phyloP scores from a whole-genome alignment of 1,140 invertebrate species.

The Planococcus citri region DNA sequence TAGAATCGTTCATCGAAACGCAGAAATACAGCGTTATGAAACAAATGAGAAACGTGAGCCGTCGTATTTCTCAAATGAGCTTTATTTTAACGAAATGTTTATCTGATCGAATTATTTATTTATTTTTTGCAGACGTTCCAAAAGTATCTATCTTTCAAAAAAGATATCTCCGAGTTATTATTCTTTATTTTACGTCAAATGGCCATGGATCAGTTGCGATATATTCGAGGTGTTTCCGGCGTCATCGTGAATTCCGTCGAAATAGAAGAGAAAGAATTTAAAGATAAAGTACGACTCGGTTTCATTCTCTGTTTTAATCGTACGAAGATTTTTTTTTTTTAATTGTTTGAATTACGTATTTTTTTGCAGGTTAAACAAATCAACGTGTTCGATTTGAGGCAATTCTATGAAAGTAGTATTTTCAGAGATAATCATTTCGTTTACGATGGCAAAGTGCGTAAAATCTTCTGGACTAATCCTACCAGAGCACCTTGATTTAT shows the following conservation, averaged over 20 bases:
- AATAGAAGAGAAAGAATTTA: constrained; percentile 80
- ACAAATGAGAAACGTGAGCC: constrained; percentile 73
- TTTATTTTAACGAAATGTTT: not conserved
- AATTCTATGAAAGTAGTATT: constrained; percentile 84
- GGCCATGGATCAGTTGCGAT: constrained; percentile 78
- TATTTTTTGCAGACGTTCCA: constrained; percentile 64
- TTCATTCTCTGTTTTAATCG: not conserved
- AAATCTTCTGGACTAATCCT: constrained; percentile 66
- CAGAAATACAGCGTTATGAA: constrained; percentile 98
- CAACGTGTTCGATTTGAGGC: constrained; percentile 74
- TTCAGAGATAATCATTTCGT: constrained; percentile 83
- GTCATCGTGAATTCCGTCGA: constrained; percentile 62
- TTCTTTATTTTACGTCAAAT: constrained; percentile 92
- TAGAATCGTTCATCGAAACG: constrained; percentile 96
- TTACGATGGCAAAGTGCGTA: constrained; percentile 69
- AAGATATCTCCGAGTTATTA: constrained; percentile 90
- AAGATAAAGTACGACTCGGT: constrained; percentile 56
- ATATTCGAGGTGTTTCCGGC: constrained; percentile 68
- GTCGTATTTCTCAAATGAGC: not conserved
- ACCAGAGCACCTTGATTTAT: not conserved
- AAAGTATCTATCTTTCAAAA: constrained; percentile 83
- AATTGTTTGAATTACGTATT: not conserved
- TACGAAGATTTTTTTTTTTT: not conserved
- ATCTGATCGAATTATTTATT: not conserved
- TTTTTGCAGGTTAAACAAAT: constrained; percentile 73